Evolutionary conservation across 2,888 invertebrate genomes (phyloP).

Genomic region (Tinea trinotella): DNA sequence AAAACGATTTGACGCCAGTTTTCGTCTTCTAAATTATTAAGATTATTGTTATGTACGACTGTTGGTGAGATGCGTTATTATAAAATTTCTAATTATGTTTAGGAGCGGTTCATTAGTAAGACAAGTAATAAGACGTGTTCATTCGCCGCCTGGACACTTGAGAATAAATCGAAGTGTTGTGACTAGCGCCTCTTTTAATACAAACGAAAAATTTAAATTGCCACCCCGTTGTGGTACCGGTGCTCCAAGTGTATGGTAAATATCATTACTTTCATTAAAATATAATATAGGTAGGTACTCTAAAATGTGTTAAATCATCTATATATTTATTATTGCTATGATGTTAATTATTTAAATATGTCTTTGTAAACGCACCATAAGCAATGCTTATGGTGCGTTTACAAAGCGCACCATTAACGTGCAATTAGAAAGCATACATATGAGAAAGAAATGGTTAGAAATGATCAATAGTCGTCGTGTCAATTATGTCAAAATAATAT

Average conservation of each 20-base stretch:
- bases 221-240: conserved; percentile 80
- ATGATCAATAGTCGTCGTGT: not conserved
- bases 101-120: not conserved
- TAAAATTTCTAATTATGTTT: conserved; percentile 3
- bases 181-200: conserved; percentile 22
- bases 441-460: too few species aligned
- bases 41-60: not conserved
- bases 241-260: conserved; percentile 88
- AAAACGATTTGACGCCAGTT: too few species aligned
- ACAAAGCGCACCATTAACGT: not conserved
- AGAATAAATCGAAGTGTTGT: not conserved
- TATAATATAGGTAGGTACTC: not conserved
- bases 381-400: not conserved
- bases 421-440: too few species aligned
- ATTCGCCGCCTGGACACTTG: not conserved
- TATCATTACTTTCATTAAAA: conserved; percentile 22
- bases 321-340: not conserved
- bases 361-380: not conserved
- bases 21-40: not conserved
- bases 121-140: not conserved
- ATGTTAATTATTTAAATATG: not conserved
- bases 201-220: conserved; percentile 74
- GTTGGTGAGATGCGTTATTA: too few species aligned
- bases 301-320: not conserved
- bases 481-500: not conserved